phyloP scores from a whole-genome alignment of 1,140 invertebrate genomes.

The Euwallacea fornicatus region DNA sequence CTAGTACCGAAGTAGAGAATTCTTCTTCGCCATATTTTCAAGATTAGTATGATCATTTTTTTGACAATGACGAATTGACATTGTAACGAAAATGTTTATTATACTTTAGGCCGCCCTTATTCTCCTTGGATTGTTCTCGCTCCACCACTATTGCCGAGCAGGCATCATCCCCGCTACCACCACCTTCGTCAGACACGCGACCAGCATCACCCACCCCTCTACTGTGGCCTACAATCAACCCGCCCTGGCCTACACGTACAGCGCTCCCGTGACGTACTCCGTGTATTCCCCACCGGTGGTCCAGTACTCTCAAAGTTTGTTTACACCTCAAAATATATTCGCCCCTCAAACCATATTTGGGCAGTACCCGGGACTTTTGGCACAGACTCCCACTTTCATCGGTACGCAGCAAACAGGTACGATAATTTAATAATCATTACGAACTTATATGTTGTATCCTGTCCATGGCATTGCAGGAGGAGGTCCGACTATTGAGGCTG shows the following conservation, averaged over 20 bases:
- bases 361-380: constrained; percentile 20
- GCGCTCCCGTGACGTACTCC: constrained; percentile 1
- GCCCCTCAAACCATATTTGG: background rate
- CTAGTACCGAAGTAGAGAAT: too few relatives aligned
- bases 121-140: too few relatives aligned
- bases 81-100: too few relatives aligned
- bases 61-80: too few relatives aligned
- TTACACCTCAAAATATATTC: background rate
- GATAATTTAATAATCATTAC: too few relatives aligned
- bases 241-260: background rate
- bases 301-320: background rate
- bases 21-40: too few relatives aligned
- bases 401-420: too few relatives aligned
- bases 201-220: constrained; percentile 9
- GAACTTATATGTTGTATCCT: too few relatives aligned
- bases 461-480: too few relatives aligned
- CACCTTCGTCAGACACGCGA: constrained; percentile 16
- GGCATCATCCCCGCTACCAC: constrained; percentile 9
- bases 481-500: background rate
- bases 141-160: too few relatives aligned
- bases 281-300: constrained; percentile 11
- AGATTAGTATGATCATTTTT: too few relatives aligned
- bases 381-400: constrained; percentile 3
- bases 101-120: too few relatives aligned
- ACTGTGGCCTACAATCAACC: constrained; percentile 11